Conservation (phyloP, 2,797 vertebrate genomes). For the Iguana delicatissima region DNA sequence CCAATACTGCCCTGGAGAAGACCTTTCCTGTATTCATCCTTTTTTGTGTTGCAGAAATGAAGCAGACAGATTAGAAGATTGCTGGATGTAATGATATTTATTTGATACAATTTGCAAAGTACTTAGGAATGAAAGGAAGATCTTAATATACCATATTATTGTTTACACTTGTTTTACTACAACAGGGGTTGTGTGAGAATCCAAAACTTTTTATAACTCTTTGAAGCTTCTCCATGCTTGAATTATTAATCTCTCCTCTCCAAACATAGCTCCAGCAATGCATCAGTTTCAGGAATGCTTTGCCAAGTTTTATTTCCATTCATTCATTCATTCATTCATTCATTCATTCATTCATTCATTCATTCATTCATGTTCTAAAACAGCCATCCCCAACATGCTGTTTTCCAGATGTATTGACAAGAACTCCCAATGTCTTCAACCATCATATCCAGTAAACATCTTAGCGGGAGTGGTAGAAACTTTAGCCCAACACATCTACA, state of each 20-base stretch:
- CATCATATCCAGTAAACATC: not conserved
- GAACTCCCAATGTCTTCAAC: not conserved
- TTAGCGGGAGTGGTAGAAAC: not conserved
- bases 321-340: slow-evolving; percentile 45
- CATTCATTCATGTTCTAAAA: slow-evolving; percentile 9
- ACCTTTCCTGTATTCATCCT: not conserved
- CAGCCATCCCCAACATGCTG: not conserved
- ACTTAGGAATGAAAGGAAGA: not conserved
- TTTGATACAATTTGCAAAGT: slow-evolving; percentile 15
- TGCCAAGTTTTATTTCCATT: slow-evolving; percentile 49
- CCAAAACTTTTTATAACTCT: not conserved
- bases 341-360: slow-evolving; percentile 4
- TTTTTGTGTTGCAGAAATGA: not conserved
- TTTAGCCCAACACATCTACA: not conserved
- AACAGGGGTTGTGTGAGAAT: not conserved
- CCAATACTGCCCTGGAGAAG: not conserved
- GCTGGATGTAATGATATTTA: not conserved
- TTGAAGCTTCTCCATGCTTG: slow-evolving; percentile 10
- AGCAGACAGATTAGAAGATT: not conserved
- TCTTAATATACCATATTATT: not conserved
- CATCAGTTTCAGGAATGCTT: slow-evolving; percentile 48
- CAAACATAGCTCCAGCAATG: slow-evolving; percentile 47
- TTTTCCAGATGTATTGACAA: not conserved
- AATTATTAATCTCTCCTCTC: slow-evolving; percentile 40
- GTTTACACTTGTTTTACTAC: slow-evolving; percentile 15